These are phyloP conservation scores for Falco rusticolus DNA, from an alignment of 2,797 vertebrate genomes.

Conservation along the genomic window DNA sequence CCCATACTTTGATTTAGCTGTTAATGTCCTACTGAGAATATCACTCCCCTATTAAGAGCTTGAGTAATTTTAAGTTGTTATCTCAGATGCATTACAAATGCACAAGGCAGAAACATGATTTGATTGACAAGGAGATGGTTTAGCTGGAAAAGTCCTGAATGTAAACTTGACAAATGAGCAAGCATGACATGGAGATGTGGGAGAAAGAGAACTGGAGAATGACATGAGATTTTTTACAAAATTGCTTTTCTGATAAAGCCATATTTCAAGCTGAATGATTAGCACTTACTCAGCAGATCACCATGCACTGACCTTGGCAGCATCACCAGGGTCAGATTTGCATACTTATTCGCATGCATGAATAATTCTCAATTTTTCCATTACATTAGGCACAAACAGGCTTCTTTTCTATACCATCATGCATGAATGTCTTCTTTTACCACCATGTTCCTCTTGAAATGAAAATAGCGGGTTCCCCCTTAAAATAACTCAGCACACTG, in stretches of 20 bases:
- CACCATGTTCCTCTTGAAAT: not conserved
- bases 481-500: not conserved
- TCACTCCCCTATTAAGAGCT: not conserved
- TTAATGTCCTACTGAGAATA: not conserved
- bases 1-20: not conserved
- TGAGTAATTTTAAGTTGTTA: not conserved
- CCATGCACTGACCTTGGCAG: constrained; percentile 6
- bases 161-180: constrained; percentile 24
- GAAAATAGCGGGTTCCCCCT: not conserved
- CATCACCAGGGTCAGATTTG: constrained; percentile 18
- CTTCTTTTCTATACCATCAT: not conserved
- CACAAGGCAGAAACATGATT: not conserved
- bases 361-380: constrained; percentile 47
- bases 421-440: constrained; percentile 6
- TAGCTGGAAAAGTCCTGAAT: not conserved
- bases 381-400: constrained; percentile 41
- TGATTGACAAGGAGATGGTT: constrained; percentile 14
- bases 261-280: constrained; percentile 47
- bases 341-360: constrained; percentile 16
- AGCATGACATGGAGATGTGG: not conserved
- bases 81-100: not conserved
- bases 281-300: constrained; percentile 54
- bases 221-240: not conserved
- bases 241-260: constrained; percentile 10
- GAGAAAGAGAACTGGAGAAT: not conserved